Evolutionary conservation across 2,797 vertebrate species (phyloP).

Genomic region (Cyclura pinguis): DNA sequence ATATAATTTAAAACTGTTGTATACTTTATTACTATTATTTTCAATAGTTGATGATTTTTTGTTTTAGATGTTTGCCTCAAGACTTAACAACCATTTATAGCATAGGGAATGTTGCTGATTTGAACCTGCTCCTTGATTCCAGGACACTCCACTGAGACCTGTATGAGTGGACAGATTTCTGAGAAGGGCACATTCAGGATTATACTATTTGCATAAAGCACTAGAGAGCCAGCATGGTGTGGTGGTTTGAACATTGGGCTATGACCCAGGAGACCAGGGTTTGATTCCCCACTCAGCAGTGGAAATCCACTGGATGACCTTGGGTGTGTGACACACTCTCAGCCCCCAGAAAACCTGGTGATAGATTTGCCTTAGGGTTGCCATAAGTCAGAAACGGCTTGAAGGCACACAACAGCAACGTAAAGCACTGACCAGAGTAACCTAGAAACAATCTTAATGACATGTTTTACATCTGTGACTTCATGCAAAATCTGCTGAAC

Average conservation of each 20-base stretch:
- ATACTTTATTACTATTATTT: background rate
- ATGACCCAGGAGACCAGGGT: too few species aligned
- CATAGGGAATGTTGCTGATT: background rate
- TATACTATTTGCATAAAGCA: background rate
- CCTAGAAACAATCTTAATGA: background rate
- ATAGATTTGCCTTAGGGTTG: too few species aligned
- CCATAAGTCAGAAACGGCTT: too few species aligned
- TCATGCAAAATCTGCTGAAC: background rate
- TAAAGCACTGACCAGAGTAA: background rate
- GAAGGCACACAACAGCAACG: too few species aligned
- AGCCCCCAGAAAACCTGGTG: too few species aligned
- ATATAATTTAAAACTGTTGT: background rate
- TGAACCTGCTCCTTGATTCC: background rate
- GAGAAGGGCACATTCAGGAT: background rate
- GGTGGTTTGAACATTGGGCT: too few species aligned
- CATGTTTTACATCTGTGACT: background rate
- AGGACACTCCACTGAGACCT: background rate
- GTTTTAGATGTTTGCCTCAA: background rate
- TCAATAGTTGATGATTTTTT: background rate
- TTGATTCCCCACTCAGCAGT: too few species aligned
- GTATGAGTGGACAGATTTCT: background rate
- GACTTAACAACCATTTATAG: background rate
- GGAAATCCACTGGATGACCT: too few species aligned
- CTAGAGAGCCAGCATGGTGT: too few species aligned
- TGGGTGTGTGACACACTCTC: too few species aligned